Evolutionary conservation across 2,888 invertebrate species (phyloP), one percentile per base, ranked within the genome.

Genomic region (Ophraella communa): DNA sequence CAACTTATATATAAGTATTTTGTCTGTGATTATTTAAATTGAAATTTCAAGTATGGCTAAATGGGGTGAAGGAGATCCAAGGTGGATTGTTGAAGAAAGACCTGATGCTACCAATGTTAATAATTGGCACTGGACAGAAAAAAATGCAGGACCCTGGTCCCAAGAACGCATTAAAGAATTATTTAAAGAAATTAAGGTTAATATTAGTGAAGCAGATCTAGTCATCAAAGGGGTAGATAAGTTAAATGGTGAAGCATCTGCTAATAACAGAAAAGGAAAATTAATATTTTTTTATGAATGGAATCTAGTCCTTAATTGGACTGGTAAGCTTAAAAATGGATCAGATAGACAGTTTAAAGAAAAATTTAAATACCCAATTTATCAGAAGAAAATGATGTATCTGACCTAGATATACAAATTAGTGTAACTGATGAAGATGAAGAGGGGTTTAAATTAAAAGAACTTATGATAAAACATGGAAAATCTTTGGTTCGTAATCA

Each of bases 121-220:
- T 82, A 99, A 99, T 82, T 99, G 99, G 99, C 99, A 99, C 78
- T 98, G 98, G 98, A 96, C 97, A 0, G 99, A 99, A 80, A 98
- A 98, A 83, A 98, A 99, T 84, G 99, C 99, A 0, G 93, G 95
- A 24, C 90, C 90, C 0, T 99, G 99, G 99, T 98, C 98, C 0
- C 92, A 93, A 79, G 94, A 96, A 47, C 91, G 93, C 66, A 83
- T 99, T 10, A 92, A 91, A 77, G 90, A 92, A 76, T 83, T 98
- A 8, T 87, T 98, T 66, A 86, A 84, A 62, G 87, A 91, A 75
- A 84, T 93, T 56, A 85, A 86, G 78, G 88, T 98, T 72, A 87
- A 90, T 64, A 87, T 86, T 71, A 89, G 89, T 76, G 85, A 88
- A 73, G 86, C 91, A 47, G 85, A 87, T 70, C 91, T 94, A 81